A percentile compares a stretch with the other conserved stretches of the same genome.
phyloP scores from a whole-genome alignment of 2,888 invertebrate species.

The Aphodius sticticus region DNA sequence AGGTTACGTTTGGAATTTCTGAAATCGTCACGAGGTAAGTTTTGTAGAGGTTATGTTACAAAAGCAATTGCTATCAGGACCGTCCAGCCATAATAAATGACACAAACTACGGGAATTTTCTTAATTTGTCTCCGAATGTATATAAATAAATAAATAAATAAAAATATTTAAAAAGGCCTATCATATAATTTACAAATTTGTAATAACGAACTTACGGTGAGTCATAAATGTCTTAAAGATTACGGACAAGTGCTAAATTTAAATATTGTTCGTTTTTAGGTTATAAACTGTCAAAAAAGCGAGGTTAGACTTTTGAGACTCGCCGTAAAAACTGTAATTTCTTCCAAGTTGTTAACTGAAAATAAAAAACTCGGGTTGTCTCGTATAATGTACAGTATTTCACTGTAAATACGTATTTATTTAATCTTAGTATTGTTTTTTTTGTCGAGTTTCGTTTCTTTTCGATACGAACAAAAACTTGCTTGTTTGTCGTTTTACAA shows the following conservation, averaged over 20 bases:
- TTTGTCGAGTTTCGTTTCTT: background rate
- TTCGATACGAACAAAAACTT: background rate
- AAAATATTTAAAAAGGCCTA: background rate
- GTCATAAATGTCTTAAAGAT: too few species aligned
- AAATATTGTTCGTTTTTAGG: too few species aligned
- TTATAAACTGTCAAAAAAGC: too few species aligned
- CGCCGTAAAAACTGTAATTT: background rate
- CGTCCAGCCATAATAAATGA: background rate
- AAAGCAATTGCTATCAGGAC: background rate
- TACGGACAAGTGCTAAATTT: too few species aligned
- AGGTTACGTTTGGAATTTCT: background rate
- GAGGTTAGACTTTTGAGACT: too few species aligned
- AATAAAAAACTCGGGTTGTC: constrained; percentile 14
- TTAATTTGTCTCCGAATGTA: background rate
- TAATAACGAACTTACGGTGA: too few species aligned
- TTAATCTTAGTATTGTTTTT: constrained; percentile 18
- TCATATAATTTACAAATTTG: background rate
- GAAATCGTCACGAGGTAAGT: background rate
- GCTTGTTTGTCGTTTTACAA: too few species aligned
- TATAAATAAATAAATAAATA: background rate
- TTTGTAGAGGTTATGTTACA: too few species aligned
- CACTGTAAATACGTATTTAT: constrained; percentile 24
- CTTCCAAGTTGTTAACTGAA: background rate
- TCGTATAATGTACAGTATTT: constrained; percentile 23
- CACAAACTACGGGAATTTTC: background rate